Conservation (phyloP, 2,888 invertebrate genomes). For the Eristalis tenax region DNA sequence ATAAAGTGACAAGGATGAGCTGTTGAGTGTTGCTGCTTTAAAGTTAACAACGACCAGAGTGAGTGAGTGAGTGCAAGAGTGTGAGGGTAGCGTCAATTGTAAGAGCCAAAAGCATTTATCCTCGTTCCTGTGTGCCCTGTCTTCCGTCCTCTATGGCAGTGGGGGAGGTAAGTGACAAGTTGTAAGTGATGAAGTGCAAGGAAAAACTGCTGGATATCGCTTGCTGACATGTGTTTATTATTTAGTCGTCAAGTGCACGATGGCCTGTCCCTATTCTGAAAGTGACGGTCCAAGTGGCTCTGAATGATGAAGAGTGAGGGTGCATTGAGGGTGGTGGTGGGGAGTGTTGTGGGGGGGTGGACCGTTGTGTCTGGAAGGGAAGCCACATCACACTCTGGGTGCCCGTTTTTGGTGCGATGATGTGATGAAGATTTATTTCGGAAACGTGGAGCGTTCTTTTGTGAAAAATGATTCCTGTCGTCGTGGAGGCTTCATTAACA, state of each 20-base stretch:
- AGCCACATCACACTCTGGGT: not conserved
- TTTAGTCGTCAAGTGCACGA: not conserved
- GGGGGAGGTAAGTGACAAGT: not conserved
- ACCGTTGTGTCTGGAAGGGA: too few relatives aligned
- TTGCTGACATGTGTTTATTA: not conserved
- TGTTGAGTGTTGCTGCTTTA: not conserved
- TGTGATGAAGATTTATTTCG: slow-evolving; percentile 31
- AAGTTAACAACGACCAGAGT: not conserved
- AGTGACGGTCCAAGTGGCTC: not conserved
- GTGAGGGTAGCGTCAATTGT: not conserved
- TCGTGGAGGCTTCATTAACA: slow-evolving; percentile 25
- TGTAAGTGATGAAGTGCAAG: not conserved
- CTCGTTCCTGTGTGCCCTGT: not conserved
- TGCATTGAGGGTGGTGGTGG: not conserved
- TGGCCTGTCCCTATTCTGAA: not conserved
- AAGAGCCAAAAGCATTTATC: not conserved
- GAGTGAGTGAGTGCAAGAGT: not conserved
- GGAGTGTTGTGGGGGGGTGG: too few relatives aligned
- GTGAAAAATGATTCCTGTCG: slow-evolving; percentile 16
- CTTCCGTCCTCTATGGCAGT: not conserved
- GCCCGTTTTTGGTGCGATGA: not conserved
- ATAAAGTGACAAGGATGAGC: not conserved
- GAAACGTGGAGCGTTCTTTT: slow-evolving; percentile 27
- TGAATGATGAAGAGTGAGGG: not conserved
- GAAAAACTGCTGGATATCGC: not conserved